Evolutionary conservation across 2,888 invertebrate genomes (phyloP), one percentile per base, ranked within the genome.

Genomic region (Lamproptera curius): DNA sequence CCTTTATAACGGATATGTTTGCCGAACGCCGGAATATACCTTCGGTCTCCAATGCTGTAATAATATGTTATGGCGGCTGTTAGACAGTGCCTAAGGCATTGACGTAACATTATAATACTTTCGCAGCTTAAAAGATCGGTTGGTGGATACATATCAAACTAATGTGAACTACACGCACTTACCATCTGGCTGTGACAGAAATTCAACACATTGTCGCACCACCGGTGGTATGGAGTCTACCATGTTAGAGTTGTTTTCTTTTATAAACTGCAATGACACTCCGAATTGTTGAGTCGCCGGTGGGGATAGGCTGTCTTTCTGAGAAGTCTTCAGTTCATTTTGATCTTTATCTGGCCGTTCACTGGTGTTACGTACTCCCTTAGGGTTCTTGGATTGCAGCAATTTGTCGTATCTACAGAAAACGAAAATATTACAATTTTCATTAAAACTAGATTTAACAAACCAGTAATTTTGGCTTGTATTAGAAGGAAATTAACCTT

Each of bases 11-110:
- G 1, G 91, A 77, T 51, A 94, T 93, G 73, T 94, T 96, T 0
- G 97, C 96, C 1, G 97, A 97, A 59, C 99, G 92, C 59, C 99
- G 91, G 80, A 99, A 99, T 65, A 99, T 91, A 1, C 99, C 99
- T 77, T 99, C 98, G 0, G 97, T 96, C 78, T 97, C 97, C 52
- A 98, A 82, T 36, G 95, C 97, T 95, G 72, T 3, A 58, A 59
- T 11, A 43, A 14, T 10, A 14, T 20, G 23, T 23, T 36, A 43
- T 26, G 13, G n/a, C n/a, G n/a, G n/a, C n/a, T n/a, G n/a, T n/a
- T n/a, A n/a, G n/a, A n/a, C n/a, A n/a, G n/a, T n/a, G n/a, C n/a
- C n/a, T n/a, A n/a, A n/a, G n/a, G n/a, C n/a, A n/a, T n/a, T n/a
- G n/a, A n/a, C n/a, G n/a, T n/a, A n/a, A n/a, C n/a, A n/a, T n/a